Evolutionary conservation across 2,797 vertebrate species (phyloP).

Genomic region (Yasuhikotakia modesta): DNA sequence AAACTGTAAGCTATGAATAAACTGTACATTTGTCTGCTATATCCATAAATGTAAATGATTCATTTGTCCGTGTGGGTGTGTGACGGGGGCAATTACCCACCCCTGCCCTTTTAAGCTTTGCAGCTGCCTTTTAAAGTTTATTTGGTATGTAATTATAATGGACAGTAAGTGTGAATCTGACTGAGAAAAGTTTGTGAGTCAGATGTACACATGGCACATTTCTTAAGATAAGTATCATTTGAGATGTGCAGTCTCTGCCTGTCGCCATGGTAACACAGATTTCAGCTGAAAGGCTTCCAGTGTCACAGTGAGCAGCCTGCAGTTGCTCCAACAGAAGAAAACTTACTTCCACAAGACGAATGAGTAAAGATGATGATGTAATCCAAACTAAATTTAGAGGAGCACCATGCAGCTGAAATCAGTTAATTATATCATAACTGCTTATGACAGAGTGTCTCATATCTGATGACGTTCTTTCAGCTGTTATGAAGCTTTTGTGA

Average conservation of each 20-base stretch:
- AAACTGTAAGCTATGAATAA: no score
- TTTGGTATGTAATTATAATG: neutral
- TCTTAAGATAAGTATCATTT: constrained; percentile 36
- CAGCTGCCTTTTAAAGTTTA: neutral
- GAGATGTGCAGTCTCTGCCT: constrained; percentile 47
- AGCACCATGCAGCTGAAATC: neutral
- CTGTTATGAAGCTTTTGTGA: neutral
- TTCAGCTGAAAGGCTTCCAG: constrained; percentile 40
- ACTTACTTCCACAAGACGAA: constrained; percentile 38
- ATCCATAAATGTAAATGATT: neutral
- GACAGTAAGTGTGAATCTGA: constrained; percentile 10
- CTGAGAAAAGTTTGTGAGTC: constrained; percentile 11
- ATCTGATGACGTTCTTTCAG: constrained; percentile 3
- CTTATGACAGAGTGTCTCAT: neutral
- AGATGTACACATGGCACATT: constrained; percentile 36
- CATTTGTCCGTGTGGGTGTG: neutral
- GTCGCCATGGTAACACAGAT: constrained; percentile 68
- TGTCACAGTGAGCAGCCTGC: constrained; percentile 47
- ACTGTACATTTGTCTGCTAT: neutral
- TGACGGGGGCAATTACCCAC: no score
- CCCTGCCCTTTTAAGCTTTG: neutral
- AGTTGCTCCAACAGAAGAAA: constrained; percentile 25
- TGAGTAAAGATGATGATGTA: constrained; percentile 40
- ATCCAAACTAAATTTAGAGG: constrained; percentile 17
- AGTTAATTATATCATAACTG: constrained; percentile 13